A percentile compares a stretch with the other conserved stretches of the same genome.
phyloP scores from a whole-genome alignment of 1,140 invertebrate species.

The Drosophila fuyamai region DNA sequence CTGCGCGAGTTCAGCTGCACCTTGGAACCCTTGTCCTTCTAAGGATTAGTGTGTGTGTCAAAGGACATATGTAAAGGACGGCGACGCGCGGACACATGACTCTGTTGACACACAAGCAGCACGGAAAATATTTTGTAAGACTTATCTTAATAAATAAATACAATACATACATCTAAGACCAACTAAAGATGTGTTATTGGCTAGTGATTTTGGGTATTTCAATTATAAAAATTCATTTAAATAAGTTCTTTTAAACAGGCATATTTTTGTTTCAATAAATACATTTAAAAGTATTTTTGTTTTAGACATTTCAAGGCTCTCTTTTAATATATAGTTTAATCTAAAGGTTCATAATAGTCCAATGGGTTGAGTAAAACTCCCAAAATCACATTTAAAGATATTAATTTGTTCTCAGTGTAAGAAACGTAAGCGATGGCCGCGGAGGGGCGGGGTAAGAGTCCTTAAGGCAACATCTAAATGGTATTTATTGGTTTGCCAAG shows the following conservation, averaged over 20 bases:
- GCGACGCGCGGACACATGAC: constrained; percentile 76
- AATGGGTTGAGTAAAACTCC: background rate
- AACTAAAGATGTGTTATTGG: too few relatives aligned
- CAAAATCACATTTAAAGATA: background rate
- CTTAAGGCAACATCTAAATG: constrained; percentile 63
- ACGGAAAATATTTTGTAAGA: constrained; percentile 4
- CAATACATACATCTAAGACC: background rate
- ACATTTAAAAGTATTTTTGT: too few relatives aligned
- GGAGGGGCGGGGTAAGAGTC: constrained; percentile 10
- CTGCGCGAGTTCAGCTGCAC: constrained; percentile 68
- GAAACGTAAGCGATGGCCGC: background rate
- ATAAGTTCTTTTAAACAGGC: too few relatives aligned
- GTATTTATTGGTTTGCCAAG: constrained; percentile 82
- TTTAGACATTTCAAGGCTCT: too few relatives aligned
- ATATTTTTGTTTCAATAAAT: too few relatives aligned
- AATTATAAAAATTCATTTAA: too few relatives aligned
- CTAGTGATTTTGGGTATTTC: too few relatives aligned
- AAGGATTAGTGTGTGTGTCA: constrained; percentile 50
- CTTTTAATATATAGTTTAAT: too few relatives aligned
- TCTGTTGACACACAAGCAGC: constrained; percentile 71
- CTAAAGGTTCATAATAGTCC: too few relatives aligned
- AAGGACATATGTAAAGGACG: constrained; percentile 73
- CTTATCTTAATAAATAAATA: background rate
- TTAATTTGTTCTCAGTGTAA: constrained; percentile 13
- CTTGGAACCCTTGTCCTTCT: constrained; percentile 18